Evolutionary conservation across 2,797 vertebrate species (phyloP), one percentile per base, ranked within the genome.

Genomic region (Setipinna tenuifilis): DNA sequence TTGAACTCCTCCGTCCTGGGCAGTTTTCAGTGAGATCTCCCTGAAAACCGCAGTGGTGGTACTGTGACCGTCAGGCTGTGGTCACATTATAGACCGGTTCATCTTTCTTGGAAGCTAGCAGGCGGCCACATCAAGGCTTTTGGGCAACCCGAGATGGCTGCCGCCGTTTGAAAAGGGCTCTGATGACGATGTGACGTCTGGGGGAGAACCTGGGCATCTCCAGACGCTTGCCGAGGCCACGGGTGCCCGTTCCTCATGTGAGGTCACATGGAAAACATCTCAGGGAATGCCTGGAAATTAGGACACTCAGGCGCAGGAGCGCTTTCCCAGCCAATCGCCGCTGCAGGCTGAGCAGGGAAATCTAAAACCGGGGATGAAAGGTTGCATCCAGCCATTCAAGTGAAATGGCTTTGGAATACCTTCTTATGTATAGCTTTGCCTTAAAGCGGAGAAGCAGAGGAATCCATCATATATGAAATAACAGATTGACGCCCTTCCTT

Each of bases 11-110:
- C 88, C 90, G 87, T 93, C 89, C 86, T 83, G 82, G 84, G 87
- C 88, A 90, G 89, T 91, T 92, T 92, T 91, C 92, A 92, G 90
- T 88, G 92, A 93, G 94, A 93, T 95, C 93, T 93, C 92, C 93
- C 92, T 84, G 86, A 28, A 62, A 88, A 94, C 94, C 94, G 87
- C 94, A 93, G 90, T 90, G 83, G 94, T 85, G 93, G 92, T 93
- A 87, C 87, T 82, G 91, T 94, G 92, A 95, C 88, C 90, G 94
- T 93, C 93, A 93, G 75, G 50, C 89, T 91, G 90, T 28, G 91
- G 93, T 88, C 91, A 89, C 92, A 90, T 91, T 90, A 90, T 90
- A 80, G 89, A 87, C 88, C 89, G 46, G 86, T 90, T 91, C 78
- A 21, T 89, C 92, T 94, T 92, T 93, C 91, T 94, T 94, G 92